These are phyloP conservation scores for Oncorhynchus kisutch DNA, from an alignment of 2,113 vertebrate genomes.

Conservation along the genomic window DNA sequence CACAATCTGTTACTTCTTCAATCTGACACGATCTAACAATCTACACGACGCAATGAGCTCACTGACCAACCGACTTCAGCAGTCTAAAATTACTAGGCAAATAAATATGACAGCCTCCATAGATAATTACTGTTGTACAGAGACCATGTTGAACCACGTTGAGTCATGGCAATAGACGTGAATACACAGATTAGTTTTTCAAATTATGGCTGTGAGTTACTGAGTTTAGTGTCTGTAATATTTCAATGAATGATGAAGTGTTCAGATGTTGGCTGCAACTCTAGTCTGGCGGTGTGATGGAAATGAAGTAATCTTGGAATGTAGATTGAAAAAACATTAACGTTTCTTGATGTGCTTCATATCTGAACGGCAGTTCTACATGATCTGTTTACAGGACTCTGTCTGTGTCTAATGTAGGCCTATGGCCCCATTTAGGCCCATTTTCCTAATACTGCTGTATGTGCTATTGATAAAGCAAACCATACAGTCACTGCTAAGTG, in stretches of 20 bases:
- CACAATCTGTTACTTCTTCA: slow-evolving; percentile 59
- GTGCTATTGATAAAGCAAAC: slow-evolving; percentile 41
- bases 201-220: slow-evolving; percentile 35
- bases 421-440: neutral
- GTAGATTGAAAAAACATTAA: slow-evolving; percentile 52
- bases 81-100: slow-evolving; percentile 60
- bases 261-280: slow-evolving; percentile 62
- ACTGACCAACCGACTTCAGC: slow-evolving; percentile 35
- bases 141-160: slow-evolving; percentile 27
- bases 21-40: slow-evolving; percentile 58
- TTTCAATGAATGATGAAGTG: slow-evolving; percentile 61
- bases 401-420: neutral
- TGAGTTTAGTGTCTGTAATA: slow-evolving; percentile 45
- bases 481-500: slow-evolving; percentile 47
- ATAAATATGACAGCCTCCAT: slow-evolving; percentile 65
- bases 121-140: slow-evolving; percentile 45
- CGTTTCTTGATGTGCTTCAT: slow-evolving; percentile 46
- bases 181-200: slow-evolving; percentile 44
- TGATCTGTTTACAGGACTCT: slow-evolving; percentile 41
- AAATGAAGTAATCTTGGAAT: slow-evolving; percentile 57
- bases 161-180: slow-evolving; percentile 59
- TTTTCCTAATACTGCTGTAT: slow-evolving; percentile 29
- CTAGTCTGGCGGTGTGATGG: slow-evolving; percentile 50
- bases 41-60: slow-evolving; percentile 39
- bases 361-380: slow-evolving; percentile 33